These are phyloP conservation scores for Columba livia DNA, from an alignment of 2,113 vertebrate species.

Conservation along the genomic window DNA sequence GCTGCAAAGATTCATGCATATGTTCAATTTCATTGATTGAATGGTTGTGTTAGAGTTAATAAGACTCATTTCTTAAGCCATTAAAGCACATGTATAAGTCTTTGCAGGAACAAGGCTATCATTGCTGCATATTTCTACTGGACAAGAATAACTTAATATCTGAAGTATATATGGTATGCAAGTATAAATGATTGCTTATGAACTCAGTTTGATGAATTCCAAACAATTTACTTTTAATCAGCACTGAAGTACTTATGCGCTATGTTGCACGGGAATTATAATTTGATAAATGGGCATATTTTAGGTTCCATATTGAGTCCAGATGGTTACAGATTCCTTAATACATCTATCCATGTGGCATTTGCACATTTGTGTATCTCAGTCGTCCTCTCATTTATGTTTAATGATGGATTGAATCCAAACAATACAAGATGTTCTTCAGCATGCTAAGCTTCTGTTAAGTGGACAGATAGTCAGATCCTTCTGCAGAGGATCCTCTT, in stretches of 20 bases:
- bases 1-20: not conserved
- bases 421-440: slow-evolving; percentile 78
- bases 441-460: slow-evolving; percentile 69
- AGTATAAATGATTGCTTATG: not conserved
- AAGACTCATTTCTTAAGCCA: not conserved
- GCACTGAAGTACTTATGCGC: slow-evolving; percentile 60
- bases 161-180: not conserved
- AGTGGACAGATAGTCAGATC: slow-evolving; percentile 42
- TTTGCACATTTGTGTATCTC: slow-evolving; percentile 68
- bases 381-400: slow-evolving; percentile 69
- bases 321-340: slow-evolving; percentile 75
- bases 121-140: not conserved
- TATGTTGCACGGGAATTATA: slow-evolving; percentile 60
- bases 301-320: slow-evolving; percentile 70
- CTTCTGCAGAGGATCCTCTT: not conserved
- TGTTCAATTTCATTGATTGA: not conserved
- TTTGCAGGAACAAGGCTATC: not conserved
- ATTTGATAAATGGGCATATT: slow-evolving; percentile 74
- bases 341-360: slow-evolving; percentile 73
- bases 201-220: slow-evolving; percentile 40
- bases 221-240: slow-evolving; percentile 62
- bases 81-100: not conserved
- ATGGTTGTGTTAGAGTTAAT: not conserved
- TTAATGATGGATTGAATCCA: slow-evolving; percentile 78
- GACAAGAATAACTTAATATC: not conserved